Conservation (phyloP, 2,113 vertebrate genomes). For the Pterophyllum scalare region DNA sequence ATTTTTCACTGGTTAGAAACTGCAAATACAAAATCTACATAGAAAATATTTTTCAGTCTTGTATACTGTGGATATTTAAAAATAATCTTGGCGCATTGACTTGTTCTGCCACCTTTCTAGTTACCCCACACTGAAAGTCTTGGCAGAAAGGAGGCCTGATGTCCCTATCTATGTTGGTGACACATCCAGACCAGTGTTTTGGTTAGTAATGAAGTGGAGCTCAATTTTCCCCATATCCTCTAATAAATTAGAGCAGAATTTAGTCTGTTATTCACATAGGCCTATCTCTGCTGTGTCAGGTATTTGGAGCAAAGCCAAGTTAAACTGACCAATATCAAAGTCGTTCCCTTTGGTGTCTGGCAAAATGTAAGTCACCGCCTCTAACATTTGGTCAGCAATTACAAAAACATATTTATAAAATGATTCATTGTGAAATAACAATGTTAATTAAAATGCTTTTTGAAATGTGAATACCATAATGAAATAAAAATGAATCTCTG, state of each 20-base stretch:
- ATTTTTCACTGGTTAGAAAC: no score
- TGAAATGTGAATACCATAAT: not conserved
- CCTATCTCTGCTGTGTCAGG: conserved; percentile 16
- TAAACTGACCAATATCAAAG: conserved; percentile 81
- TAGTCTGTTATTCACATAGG: accelerated
- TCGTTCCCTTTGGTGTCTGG: conserved; percentile 84
- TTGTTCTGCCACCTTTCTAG: conserved; percentile 8
- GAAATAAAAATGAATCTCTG: not conserved
- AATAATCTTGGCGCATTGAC: no score
- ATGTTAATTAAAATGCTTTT: no score
- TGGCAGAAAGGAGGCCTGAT: conserved; percentile 77
- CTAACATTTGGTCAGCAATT: not conserved
- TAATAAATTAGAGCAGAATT: not conserved
- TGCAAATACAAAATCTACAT: no score
- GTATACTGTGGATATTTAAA: no score
- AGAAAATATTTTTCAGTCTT: no score
- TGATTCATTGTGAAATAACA: not conserved
- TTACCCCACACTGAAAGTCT: conserved; percentile 72
- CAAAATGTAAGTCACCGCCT: conserved; percentile 73
- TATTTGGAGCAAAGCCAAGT: conserved; percentile 80
- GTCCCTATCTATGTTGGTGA: conserved; percentile 84
- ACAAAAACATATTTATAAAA: not conserved
- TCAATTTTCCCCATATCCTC: not conserved
- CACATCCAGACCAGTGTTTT: conserved; percentile 83
- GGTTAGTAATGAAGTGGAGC: conserved; percentile 52